phyloP scores from a whole-genome alignment of 2,797 vertebrate genomes.

The Bovichtus diacanthus region DNA sequence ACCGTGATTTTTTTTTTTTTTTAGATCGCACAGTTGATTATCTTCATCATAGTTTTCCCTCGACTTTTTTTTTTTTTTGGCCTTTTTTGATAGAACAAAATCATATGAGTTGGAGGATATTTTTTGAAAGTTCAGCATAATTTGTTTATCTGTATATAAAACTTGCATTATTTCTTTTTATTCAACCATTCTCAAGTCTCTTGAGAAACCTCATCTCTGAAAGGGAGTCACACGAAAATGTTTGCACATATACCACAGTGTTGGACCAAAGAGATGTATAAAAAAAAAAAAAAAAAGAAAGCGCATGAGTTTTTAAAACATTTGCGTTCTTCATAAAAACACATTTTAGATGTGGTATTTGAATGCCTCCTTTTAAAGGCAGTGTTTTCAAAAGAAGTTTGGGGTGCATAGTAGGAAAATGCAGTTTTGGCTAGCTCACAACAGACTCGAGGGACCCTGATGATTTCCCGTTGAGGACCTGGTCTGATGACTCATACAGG shows the following conservation, averaged over 20 bases:
- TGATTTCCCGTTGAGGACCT: background rate
- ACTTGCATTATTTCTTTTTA: background rate
- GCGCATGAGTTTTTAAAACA: background rate
- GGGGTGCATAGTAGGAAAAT: background rate
- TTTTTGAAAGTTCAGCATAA: background rate
- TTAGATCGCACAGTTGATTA: background rate
- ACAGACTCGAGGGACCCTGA: background rate
- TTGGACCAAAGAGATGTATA: background rate
- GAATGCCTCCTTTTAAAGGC: background rate
- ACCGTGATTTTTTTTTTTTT: constrained; percentile 3
- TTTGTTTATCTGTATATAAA: background rate
- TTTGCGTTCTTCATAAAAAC: background rate
- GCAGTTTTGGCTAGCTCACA: background rate
- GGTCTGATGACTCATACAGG: background rate
- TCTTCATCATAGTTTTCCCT: background rate
- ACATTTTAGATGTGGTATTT: background rate
- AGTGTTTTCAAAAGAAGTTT: background rate
- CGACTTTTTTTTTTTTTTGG: too few relatives aligned
- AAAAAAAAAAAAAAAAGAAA: too few relatives aligned
- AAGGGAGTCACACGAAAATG: background rate
- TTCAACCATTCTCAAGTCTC: too few relatives aligned
- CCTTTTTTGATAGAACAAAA: background rate
- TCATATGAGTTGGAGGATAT: background rate
- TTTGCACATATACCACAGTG: background rate
- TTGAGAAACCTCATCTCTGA: background rate